phyloP scores from a whole-genome alignment of 2,113 vertebrate genomes.

The Gymnocephalus cernua region DNA sequence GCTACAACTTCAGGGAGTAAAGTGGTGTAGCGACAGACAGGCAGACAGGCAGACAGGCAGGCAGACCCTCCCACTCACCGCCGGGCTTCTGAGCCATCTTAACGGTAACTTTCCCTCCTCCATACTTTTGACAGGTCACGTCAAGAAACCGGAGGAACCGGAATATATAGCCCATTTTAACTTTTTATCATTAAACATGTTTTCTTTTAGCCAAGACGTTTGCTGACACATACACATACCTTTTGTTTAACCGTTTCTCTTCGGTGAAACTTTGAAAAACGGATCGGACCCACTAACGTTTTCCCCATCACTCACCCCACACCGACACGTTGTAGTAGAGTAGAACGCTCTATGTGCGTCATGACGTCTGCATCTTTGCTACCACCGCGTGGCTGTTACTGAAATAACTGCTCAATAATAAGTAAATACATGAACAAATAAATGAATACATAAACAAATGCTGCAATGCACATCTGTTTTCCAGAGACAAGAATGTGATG shows the following conservation, averaged over 20 bases:
- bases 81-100: background rate
- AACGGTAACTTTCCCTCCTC: background rate
- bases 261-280: background rate
- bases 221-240: background rate
- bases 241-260: background rate
- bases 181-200: background rate
- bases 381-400: slow-evolving; percentile 58
- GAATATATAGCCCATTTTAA: background rate
- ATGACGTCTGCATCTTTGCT: slow-evolving; percentile 55
- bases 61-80: slow-evolving; percentile 64
- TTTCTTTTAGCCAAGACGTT: background rate
- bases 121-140: background rate
- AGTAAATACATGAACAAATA: no score
- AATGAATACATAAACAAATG: background rate
- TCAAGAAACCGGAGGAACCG: background rate
- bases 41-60: no score
- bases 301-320: background rate
- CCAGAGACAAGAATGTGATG: background rate
- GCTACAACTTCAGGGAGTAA: slow-evolving; percentile 11
- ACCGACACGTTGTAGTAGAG: background rate
- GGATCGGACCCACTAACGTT: background rate
- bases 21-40: slow-evolving; percentile 1
- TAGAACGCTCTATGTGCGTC: background rate
- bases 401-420: slow-evolving; percentile 1
- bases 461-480: background rate